Evolutionary conservation across 2,113 vertebrate genomes (phyloP), one percentile per base, ranked within the genome.

Genomic region (Alectura lathami): DNA sequence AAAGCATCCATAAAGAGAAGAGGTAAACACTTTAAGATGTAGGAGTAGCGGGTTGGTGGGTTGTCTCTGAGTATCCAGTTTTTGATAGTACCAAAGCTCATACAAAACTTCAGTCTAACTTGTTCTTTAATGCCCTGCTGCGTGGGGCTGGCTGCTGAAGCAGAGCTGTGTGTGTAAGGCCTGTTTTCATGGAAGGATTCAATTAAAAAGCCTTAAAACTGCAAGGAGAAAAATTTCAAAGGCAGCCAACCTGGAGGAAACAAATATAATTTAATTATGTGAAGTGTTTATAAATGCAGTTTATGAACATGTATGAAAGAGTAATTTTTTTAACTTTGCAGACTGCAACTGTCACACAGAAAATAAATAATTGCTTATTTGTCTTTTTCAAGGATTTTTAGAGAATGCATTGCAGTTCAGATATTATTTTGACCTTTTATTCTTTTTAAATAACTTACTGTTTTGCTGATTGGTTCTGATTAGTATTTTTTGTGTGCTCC

Each of bases 221-320:
- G 43, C 63, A 86, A 83, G 85, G 78, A 95, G 76, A 75, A 78
- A 76, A 94, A 88, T 45, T 90, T 83, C 73, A 78, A 95, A 88
- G 76, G 85, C 80, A 94, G 90, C 73, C 89, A 95, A 53, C 64
- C 76, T 83, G 88, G 79, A 94, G 76, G 90, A 93, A 96, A 94
- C 60, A 83, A 91, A 91, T 76, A n/a, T 32, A 57, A 90, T 91
- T 86, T 81, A 72, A 73, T 88, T 91, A 67, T 32, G 69, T 40
- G 69, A 78, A 95, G 40, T 90, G 62, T 96, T 97, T 93, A 72
- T 90, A 92, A 95, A 86, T 45, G 83, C 72, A 68, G 72, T 76
- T 94, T 94, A 74, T 94, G 79, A 86, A 91, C 88, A 86, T 3
- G 1, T 45, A 84, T 75, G 76, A 86, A 90, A 79, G 73, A 84